Base-by-base conservation (phyloP, 2,888 invertebrate species). In the Morinoia aosen region DNA sequence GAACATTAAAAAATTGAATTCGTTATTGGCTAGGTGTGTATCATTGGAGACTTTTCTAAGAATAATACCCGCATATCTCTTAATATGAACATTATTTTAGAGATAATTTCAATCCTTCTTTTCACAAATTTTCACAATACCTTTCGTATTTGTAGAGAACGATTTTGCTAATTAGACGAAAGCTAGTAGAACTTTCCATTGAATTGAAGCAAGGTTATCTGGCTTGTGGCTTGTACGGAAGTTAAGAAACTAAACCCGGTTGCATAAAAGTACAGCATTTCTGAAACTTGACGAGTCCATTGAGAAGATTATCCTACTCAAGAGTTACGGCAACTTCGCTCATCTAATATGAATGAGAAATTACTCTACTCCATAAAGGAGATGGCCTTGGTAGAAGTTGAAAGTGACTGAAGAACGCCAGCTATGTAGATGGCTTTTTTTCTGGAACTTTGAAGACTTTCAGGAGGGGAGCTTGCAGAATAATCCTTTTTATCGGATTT, bases 281-380 rank as follows among this genome's bases (percentile, higher is more conserved):
- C 90, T 90, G 48, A 93, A 93, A 57, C 93, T 93, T 57, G 93
- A 57, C 93, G 19, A 93, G 93, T 57, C 93, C 93, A 93, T 93
- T 57, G 93, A 93, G 57, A 56, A 93, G 48, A 93, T 93, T 93
- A 93, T 93, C n/a, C 93, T 93, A 57, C 93, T 93, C 93, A 19
- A 33, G 57, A 57, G 25, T 93, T 93, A 56, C 57, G 25, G 33
- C 48, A 93, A 93, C 93, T 93, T 93, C 12, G 57, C 93, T 93
- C 57, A 33, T 93, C 58, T 93, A 93, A 93, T 93, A 93, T 93
- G 93, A 93, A 93, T 93, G 93, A 93, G 48, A 93, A 93, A 93
- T 93, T 93, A 93, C n/a, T 48, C 57, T 93, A 56, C 93, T 57
- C 57, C n/a, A 93, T 90, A 48, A 0, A 90, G 90, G 14, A 90